Percentiles rank a stretch among this genome's conserved stretches.
Evolutionary conservation across 2,113 vertebrate genomes (phyloP).

Genomic region (Oryzias woworae): DNA sequence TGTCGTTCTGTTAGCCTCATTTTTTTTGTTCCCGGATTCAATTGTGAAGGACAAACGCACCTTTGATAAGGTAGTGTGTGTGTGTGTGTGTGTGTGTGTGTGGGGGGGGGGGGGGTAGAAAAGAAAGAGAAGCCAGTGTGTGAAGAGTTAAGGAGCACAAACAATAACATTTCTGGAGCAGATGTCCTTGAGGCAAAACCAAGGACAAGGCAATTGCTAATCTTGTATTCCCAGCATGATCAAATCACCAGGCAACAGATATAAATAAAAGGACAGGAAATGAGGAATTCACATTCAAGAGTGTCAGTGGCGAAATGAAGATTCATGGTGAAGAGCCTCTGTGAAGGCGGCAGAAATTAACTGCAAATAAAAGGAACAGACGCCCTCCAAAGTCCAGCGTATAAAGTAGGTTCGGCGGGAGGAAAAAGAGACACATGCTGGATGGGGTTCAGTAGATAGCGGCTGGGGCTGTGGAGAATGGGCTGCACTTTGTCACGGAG

Average conservation of each 20-base stretch:
- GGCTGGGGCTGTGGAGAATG: conserved; percentile 61
- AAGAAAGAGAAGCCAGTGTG: conserved; percentile 39
- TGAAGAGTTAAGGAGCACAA: conserved; percentile 82
- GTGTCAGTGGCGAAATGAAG: conserved; percentile 93
- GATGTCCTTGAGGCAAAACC: conserved; percentile 91
- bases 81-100: too few relatives aligned
- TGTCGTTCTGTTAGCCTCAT: conserved; percentile 39
- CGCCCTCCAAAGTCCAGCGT: conserved; percentile 72
- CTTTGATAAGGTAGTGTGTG: background rate
- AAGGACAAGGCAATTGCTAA: conserved; percentile 91
- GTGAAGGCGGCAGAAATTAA: conserved; percentile 83
- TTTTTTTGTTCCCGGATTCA: conserved; percentile 37
- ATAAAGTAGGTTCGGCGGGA: conserved; percentile 64
- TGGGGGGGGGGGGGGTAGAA: conserved; percentile 11
- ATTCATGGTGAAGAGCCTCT: conserved; percentile 89
- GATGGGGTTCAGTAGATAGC: conserved; percentile 45
- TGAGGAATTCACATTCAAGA: conserved; percentile 95
- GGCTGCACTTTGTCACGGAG: conserved; percentile 78
- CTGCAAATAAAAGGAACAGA: conserved; percentile 81
- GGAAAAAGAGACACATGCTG: conserved; percentile 60
- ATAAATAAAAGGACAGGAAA: conserved; percentile 96
- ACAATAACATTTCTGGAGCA: conserved; percentile 85
- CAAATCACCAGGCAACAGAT: conserved; percentile 94
- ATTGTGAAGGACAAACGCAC: conserved; percentile 50
- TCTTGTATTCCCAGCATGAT: conserved; percentile 94